Evolutionary conservation across 2,797 vertebrate genomes (phyloP).

Genomic region (Neoniphon sammara): DNA sequence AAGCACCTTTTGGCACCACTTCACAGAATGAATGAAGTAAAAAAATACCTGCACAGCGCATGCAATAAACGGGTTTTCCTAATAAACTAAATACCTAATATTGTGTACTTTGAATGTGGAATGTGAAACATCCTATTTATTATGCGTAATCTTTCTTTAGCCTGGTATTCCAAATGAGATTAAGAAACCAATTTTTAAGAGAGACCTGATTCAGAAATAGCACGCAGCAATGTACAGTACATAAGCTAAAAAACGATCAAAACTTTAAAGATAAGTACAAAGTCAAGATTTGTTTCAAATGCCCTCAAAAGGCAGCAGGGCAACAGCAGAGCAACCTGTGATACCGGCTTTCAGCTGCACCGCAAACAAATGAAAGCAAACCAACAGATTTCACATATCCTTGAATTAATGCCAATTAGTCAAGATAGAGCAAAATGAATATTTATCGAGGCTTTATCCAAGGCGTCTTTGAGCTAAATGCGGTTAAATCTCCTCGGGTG

Average conservation of each 20-base stretch:
- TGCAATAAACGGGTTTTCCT: background rate
- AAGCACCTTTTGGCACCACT: background rate
- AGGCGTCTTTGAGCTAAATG: slow-evolving; percentile 54
- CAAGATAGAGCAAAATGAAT: slow-evolving; percentile 37
- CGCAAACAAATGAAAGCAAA: slow-evolving; percentile 31
- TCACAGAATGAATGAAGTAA: background rate
- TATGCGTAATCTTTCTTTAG: background rate
- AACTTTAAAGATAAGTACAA: background rate
- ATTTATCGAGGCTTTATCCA: slow-evolving; percentile 59
- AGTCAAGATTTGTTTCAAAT: slow-evolving; percentile 24
- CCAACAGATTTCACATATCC: slow-evolving; percentile 30
- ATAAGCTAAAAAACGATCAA: background rate
- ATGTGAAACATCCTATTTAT: too few species aligned
- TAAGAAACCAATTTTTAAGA: too few species aligned
- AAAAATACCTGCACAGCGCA: background rate
- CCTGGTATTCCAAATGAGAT: background rate
- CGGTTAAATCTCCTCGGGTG: slow-evolving; percentile 51
- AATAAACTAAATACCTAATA: background rate
- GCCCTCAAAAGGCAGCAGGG: slow-evolving; percentile 11
- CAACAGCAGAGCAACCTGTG: background rate
- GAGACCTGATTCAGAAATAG: background rate
- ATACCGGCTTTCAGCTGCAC: background rate
- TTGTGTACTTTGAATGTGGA: background rate
- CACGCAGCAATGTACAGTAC: background rate
- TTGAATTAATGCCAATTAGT: slow-evolving; percentile 43